Conservation (phyloP, 2,113 vertebrate species). For the Echinops telfairi region DNA sequence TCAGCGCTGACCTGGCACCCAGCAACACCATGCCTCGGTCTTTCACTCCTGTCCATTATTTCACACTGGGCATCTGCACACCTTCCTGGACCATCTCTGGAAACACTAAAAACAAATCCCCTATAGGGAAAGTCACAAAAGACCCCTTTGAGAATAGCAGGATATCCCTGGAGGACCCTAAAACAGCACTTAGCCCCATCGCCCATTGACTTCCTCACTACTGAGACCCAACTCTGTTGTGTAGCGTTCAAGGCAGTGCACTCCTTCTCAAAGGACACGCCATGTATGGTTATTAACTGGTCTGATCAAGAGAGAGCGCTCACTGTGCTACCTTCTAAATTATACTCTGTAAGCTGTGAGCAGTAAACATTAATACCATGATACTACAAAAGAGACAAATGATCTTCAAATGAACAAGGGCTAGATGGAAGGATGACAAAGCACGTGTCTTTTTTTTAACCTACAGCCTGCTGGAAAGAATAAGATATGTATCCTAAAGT, state of each 20-base stretch:
- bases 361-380: slow-evolving; percentile 8
- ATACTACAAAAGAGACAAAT: slow-evolving; percentile 19
- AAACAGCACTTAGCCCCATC: neutral
- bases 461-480: neutral
- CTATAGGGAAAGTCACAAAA: neutral
- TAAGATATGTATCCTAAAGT: neutral
- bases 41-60: slow-evolving; percentile 52
- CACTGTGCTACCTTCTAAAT: neutral
- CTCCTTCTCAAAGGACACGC: neutral
- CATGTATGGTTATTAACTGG: neutral
- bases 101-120: neutral
- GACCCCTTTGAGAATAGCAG: slow-evolving; percentile 36
- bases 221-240: neutral
- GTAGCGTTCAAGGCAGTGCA: neutral
- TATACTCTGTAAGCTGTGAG: neutral
- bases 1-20: slow-evolving; percentile 24
- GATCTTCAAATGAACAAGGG: slow-evolving; percentile 28
- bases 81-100: neutral
- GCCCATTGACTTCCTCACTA: neutral
- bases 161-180: neutral
- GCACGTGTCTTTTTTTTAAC: neutral
- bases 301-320: neutral
- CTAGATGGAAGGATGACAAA: neutral
- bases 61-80: slow-evolving; percentile 36
- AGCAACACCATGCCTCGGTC: neutral